A percentile compares a stretch with the other conserved stretches of the same genome.
These are phyloP conservation scores for Rostratula benghalensis DNA, from an alignment of 2,113 vertebrate species.

Conservation along the genomic window DNA sequence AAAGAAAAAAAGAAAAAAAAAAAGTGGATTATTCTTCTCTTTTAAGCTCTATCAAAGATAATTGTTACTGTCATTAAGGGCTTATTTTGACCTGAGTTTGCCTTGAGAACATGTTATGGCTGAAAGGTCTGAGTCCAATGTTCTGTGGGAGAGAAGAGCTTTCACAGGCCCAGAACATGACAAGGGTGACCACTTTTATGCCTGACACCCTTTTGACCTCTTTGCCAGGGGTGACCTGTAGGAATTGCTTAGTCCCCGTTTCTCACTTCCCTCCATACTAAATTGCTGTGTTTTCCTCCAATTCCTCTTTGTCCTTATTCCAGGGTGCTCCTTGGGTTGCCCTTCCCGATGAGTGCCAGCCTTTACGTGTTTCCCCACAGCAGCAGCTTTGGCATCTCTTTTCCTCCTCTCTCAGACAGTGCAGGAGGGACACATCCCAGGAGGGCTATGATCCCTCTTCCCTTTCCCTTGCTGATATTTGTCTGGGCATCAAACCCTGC, in stretches of 20 bases:
- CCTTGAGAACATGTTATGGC: not conserved
- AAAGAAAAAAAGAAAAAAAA: not conserved
- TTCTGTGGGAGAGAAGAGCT: not conserved
- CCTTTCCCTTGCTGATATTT: not conserved
- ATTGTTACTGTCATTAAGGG: not conserved
- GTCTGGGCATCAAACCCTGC: fast-evolving
- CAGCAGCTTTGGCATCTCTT: not conserved
- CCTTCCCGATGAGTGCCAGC: fast-evolving
- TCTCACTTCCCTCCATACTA: not conserved
- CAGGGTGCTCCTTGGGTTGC: not conserved
- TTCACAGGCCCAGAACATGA: not conserved
- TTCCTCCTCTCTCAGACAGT: not conserved
- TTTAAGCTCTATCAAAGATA: conserved; percentile 26
- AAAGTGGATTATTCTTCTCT: not conserved
- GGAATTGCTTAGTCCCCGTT: not conserved
- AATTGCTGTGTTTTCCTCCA: not conserved
- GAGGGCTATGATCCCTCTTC: not conserved
- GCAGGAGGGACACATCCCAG: not conserved
- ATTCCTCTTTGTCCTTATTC: not conserved
- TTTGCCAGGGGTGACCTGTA: not conserved
- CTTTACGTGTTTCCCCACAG: not conserved
- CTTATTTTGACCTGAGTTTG: not conserved
- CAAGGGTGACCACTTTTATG: not conserved
- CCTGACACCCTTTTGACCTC: not conserved
- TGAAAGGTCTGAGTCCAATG: not conserved